These are phyloP conservation scores for Vultur gryphus DNA, from an alignment of 2,797 vertebrate genomes.

Conservation along the genomic window DNA sequence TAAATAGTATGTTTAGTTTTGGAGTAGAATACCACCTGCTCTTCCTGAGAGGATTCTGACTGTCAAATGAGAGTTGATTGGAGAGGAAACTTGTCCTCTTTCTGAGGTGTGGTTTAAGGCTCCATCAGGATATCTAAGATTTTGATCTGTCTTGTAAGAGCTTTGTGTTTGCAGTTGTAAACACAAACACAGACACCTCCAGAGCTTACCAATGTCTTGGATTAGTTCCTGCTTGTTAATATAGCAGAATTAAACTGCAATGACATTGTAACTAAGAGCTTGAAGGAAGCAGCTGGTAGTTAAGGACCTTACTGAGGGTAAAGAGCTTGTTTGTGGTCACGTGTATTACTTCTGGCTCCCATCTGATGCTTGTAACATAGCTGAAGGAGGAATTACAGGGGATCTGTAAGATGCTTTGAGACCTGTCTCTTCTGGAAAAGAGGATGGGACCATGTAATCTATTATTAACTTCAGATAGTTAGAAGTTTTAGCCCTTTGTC, in stretches of 20 bases:
- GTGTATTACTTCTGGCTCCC: neutral
- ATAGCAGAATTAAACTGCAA: neutral
- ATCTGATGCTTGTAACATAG: neutral
- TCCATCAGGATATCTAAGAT: neutral
- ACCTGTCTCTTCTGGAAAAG: neutral
- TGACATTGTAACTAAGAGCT: neutral
- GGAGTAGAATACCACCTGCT: neutral
- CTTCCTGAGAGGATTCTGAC: neutral
- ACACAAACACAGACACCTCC: neutral
- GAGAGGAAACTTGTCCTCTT: neutral
- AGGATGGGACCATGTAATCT: neutral
- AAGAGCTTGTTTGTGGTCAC: neutral
- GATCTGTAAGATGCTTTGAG: neutral
- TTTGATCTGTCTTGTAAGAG: neutral
- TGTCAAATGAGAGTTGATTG: neutral
- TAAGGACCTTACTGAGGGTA: neutral
- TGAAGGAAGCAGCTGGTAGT: neutral
- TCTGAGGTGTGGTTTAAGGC: neutral
- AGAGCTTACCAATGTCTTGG: neutral
- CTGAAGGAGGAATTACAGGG: neutral
- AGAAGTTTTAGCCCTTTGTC: neutral
- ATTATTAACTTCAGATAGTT: neutral
- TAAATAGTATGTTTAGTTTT: neutral
- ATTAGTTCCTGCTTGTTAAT: neutral
- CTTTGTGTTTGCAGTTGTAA: neutral